Evolutionary conservation across 2,888 invertebrate species (phyloP).

Genomic region (Synergus gifuensis): DNA sequence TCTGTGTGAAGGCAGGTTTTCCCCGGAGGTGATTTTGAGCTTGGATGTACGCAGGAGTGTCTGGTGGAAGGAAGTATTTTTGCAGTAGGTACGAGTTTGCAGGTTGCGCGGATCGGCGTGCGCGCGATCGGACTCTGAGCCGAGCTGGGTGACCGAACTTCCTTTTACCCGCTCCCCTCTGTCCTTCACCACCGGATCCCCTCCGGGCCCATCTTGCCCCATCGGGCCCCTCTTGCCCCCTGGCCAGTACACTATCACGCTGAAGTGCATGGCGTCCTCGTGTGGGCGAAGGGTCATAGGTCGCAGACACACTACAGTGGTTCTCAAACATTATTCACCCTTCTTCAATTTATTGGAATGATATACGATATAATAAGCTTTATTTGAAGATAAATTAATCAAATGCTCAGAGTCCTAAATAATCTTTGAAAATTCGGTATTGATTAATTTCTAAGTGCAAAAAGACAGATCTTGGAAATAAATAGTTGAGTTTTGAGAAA

Average conservation of each 20-base stretch:
- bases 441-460: background rate
- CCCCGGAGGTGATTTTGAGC: background rate
- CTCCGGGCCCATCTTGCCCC: conserved; percentile 61
- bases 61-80: conserved; percentile 66
- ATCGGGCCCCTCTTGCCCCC: conserved; percentile 65
- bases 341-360: background rate
- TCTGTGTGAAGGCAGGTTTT: conserved; percentile 4
- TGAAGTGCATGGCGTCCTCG: conserved; percentile 73
- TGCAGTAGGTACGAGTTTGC: conserved; percentile 71
- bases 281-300: conserved; percentile 76
- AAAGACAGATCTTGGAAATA: too few relatives aligned
- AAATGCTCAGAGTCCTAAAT: background rate
- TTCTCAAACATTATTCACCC: conserved; percentile 62
- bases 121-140: conserved; percentile 63
- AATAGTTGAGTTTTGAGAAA: too few relatives aligned
- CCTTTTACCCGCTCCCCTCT: conserved; percentile 53
- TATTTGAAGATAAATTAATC: background rate
- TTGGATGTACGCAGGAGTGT: conserved; percentile 58
- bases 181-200: conserved; percentile 60
- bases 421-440: background rate
- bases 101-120: conserved; percentile 70
- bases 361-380: background rate
- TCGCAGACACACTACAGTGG: conserved; percentile 74
- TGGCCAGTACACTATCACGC: conserved; percentile 65
- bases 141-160: conserved; percentile 70